Evolutionary conservation across 2,888 invertebrate genomes (phyloP).

Genomic region (Molanna angustata): DNA sequence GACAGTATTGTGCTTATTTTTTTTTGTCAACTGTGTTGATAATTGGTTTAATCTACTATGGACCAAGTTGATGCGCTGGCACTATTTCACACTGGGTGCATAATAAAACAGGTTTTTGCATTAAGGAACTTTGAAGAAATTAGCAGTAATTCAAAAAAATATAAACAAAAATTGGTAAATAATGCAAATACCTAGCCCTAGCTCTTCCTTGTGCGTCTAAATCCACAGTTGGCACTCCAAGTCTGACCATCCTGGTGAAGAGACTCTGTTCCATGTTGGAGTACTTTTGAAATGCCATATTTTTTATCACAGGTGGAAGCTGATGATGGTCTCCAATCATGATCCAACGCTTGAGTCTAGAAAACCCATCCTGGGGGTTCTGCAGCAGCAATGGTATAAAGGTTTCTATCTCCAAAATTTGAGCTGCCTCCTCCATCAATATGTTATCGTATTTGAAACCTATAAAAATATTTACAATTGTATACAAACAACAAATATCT

Average conservation of each 20-base stretch:
- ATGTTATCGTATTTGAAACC: constrained; percentile 98
- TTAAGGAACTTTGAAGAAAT: too few relatives aligned
- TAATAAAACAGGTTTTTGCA: too few relatives aligned
- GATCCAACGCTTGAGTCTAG: constrained; percentile 97
- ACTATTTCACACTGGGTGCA: too few relatives aligned
- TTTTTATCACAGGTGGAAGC: constrained; percentile 98
- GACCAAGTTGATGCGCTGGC: too few relatives aligned
- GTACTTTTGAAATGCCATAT: constrained; percentile 99
- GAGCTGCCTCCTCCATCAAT: constrained; percentile 98
- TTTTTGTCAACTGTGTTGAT: too few relatives aligned
- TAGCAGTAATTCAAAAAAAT: too few relatives aligned
- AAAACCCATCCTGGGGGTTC: constrained; percentile 95
- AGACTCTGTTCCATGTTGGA: constrained; percentile 99
- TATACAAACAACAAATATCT: too few relatives aligned
- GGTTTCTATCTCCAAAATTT: constrained; percentile 98
- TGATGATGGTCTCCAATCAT: constrained; percentile 99
- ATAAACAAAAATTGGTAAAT: too few relatives aligned
- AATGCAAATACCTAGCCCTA: constrained; percentile 76
- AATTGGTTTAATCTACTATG: too few relatives aligned
- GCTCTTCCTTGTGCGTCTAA: constrained; percentile 97
- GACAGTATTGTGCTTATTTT: too few relatives aligned
- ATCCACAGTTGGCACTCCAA: constrained; percentile 96
- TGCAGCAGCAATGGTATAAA: constrained; percentile 98
- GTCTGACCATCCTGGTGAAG: constrained; percentile 91
- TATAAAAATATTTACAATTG: constrained; percentile 39